Evolutionary conservation across 2,888 invertebrate genomes (phyloP), one percentile per base, ranked within the genome.

Genomic region (Argyresthia albistria): DNA sequence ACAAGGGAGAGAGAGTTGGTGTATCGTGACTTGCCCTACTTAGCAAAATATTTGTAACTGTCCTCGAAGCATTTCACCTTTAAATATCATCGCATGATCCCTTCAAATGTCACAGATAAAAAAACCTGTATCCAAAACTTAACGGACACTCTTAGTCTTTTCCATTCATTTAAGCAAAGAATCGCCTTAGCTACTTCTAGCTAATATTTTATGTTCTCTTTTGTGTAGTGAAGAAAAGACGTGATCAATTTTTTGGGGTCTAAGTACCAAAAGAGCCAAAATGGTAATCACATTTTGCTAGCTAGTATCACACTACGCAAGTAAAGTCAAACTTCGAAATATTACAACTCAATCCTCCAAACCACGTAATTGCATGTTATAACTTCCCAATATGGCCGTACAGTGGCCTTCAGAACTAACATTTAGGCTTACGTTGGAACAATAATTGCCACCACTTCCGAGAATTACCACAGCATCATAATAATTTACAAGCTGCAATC

Each of bases 381-480:
- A 25, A 25, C 25, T 4, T 25, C 25, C 25, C 25, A 25, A 25
- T n/a, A n/a, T 42, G 12, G 11, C 16, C 42, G 50, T 42, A 11
- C 50, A 12, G n/a, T 16, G 50, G 42, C 50, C 50, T 42, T 43
- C 36, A 48, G 14, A 43, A 25, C 10, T 16, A 12, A 50, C 16
- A 12, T 42, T 49, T 43, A 39, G 9, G 45, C 45, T 14, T 45
- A n/a, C 12, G 14, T 10, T 39, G 15, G 37, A 9, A 56, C 58
- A 56, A 60, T 75, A 77, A 77, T 75, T 64, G 69, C 68, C 67
- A 59, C 56, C 57, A 70, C 73, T 71, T 73, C 72, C 73, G 66
- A 73, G 72, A 74, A 42, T 70, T 73, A 74, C 76, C 74, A 72
- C 60, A 12, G n/a, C 48, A 49, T 49, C 49, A 49, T 39, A 42